A percentile compares a stretch with the other conserved stretches of the same genome.
Conservation (phyloP, 2,888 invertebrate genomes). For the Exocentrus adspersus region DNA sequence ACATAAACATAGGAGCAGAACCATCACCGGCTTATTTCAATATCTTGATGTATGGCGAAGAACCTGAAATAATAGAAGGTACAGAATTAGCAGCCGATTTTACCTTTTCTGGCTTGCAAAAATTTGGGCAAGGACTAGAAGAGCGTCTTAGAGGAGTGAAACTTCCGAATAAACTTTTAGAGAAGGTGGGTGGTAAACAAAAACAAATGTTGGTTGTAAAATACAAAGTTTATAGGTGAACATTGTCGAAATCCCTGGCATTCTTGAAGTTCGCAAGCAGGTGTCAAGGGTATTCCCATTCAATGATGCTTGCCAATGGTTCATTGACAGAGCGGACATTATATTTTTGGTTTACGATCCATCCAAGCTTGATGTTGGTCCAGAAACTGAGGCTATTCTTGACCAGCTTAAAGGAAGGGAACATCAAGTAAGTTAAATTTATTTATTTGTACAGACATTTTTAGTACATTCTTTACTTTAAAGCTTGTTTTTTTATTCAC, state of each 20-base stretch:
- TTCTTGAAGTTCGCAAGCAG: slow-evolving; percentile 92
- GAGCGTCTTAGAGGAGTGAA: slow-evolving; percentile 85
- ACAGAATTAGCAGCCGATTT: slow-evolving; percentile 95
- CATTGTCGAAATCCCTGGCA: slow-evolving; percentile 95
- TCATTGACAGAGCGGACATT: slow-evolving; percentile 94
- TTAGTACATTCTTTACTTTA: neutral
- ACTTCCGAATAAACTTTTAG: slow-evolving; percentile 83
- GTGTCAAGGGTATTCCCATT: slow-evolving; percentile 93
- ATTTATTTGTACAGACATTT: neutral
- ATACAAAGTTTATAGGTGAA: slow-evolving; percentile 74
- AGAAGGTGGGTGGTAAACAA: slow-evolving; percentile 73
- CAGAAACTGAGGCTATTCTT: slow-evolving; percentile 93
- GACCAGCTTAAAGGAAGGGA: slow-evolving; percentile 95
- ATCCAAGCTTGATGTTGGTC: slow-evolving; percentile 93
- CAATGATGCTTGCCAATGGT: slow-evolving; percentile 97
- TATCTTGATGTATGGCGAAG: slow-evolving; percentile 88
- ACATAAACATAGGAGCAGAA: slow-evolving; percentile 79
- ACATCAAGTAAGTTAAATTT: slow-evolving; percentile 73
- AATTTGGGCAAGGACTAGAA: slow-evolving; percentile 93
- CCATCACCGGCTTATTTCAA: slow-evolving; percentile 94
- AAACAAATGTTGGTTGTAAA: slow-evolving; percentile 14
- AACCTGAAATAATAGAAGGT: slow-evolving; percentile 87
- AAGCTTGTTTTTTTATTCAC: no score
- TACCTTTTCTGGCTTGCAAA: slow-evolving; percentile 93
- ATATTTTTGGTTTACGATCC: slow-evolving; percentile 96